These are phyloP conservation scores for Melozone crissalis DNA, from an alignment of 2,113 vertebrate genomes.

Conservation along the genomic window DNA sequence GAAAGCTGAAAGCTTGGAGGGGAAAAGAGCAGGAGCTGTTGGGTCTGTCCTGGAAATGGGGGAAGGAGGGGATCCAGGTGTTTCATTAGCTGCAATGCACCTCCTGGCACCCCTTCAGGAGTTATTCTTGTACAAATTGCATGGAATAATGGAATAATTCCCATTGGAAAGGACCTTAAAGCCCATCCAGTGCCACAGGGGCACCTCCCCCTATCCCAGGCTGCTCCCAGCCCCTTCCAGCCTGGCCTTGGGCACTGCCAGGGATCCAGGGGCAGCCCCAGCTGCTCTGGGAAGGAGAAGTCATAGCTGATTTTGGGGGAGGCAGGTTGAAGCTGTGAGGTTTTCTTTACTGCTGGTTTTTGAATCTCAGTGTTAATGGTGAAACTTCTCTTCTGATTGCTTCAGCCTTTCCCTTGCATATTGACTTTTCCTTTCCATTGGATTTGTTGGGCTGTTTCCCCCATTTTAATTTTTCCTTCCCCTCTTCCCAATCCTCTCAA, in stretches of 20 bases:
- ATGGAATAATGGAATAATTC: background rate
- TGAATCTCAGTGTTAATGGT: background rate
- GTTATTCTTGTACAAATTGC: background rate
- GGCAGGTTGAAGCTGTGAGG: background rate
- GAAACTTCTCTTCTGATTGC: background rate
- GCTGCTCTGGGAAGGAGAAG: background rate
- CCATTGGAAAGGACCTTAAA: background rate
- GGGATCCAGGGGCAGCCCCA: background rate
- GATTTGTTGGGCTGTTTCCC: background rate
- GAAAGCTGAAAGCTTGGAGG: background rate
- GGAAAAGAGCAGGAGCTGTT: background rate
- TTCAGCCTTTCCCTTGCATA: background rate
- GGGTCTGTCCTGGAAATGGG: background rate
- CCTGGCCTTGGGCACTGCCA: background rate
- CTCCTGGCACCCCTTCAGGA: background rate
- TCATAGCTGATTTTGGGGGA: background rate
- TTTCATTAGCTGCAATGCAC: background rate
- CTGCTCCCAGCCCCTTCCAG: accelerated
- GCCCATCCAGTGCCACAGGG: background rate
- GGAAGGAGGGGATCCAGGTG: background rate
- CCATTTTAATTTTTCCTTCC: background rate
- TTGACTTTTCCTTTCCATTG: background rate
- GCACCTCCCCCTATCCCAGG: background rate
- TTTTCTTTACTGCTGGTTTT: background rate
- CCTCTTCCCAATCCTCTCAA: background rate